Percentiles rank a stretch among this genome's conserved stretches.
Conservation (phyloP, 2,888 invertebrate genomes). For the Therioaphis trifolii region DNA sequence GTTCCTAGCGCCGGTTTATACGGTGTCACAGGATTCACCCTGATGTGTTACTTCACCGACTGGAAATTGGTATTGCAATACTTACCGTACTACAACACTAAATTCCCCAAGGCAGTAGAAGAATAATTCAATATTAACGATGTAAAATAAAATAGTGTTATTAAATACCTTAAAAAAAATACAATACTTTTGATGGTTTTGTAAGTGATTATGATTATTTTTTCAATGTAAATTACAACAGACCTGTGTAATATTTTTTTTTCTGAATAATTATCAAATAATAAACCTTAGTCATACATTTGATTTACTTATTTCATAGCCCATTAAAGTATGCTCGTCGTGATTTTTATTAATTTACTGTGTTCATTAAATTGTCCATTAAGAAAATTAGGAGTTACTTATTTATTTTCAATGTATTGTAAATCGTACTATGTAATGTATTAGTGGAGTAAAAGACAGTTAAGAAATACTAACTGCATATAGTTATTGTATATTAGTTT, state of each 20-base stretch:
- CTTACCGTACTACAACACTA: conserved; percentile 81
- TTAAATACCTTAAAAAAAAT: conserved; percentile 21
- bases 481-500: no score
- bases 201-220: conserved; percentile 1
- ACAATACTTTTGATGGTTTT: neutral
- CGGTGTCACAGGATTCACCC: conserved; percentile 75
- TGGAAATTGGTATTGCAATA: conserved; percentile 80
- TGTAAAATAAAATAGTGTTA: conserved; percentile 34
- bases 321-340: no score
- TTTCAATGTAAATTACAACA: neutral
- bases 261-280: neutral
- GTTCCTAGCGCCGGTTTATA: conserved; percentile 75
- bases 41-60: conserved; percentile 79
- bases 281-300: neutral
- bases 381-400: no score
- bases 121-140: conserved; percentile 15
- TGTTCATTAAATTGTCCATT: no score
- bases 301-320: neutral
- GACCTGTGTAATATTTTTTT: conserved; percentile 20
- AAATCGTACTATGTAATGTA: no score
- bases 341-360: no score
- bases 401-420: no score
- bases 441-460: no score
- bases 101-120: conserved; percentile 73
- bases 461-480: no score